A percentile compares a stretch with the other conserved stretches of the same genome.
Conservation (phyloP, 2,888 invertebrate species). For the Deladenus siricidicola region DNA sequence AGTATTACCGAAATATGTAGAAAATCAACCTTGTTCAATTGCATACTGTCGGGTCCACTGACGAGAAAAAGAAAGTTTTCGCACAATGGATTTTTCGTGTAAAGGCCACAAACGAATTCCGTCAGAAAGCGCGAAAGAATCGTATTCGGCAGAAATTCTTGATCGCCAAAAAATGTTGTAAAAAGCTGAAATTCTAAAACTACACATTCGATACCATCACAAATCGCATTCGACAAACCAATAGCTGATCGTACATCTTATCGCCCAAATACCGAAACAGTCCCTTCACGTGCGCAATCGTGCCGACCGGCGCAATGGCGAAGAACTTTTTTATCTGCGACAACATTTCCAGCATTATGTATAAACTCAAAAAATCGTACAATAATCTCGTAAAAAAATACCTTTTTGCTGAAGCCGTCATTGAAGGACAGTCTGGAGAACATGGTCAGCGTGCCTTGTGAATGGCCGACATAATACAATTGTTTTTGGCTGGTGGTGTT, state of each 20-base stretch:
- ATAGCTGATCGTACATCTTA: constrained; percentile 22
- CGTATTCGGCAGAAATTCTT: constrained; percentile 49
- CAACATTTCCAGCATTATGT: background rate
- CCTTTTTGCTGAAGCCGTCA: constrained; percentile 30
- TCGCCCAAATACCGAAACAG: constrained; percentile 31
- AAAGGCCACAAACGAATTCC: constrained; percentile 40
- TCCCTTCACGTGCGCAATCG: constrained; percentile 29
- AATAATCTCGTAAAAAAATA: constrained; percentile 4
- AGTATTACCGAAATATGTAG: too few relatives aligned
- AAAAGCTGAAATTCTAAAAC: constrained; percentile 29
- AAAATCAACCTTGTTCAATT: constrained; percentile 40
- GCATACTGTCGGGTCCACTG: constrained; percentile 47
- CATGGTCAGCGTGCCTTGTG: constrained; percentile 61
- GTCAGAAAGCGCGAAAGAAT: constrained; percentile 43
- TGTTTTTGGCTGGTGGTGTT: constrained; percentile 60
- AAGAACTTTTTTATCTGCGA: constrained; percentile 46
- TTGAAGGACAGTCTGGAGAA: constrained; percentile 39
- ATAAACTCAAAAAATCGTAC: background rate
- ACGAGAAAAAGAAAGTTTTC: constrained; percentile 45
- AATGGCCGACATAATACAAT: constrained; percentile 76
- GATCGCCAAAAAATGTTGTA: constrained; percentile 44
- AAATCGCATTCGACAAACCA: constrained; percentile 7
- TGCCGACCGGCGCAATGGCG: constrained; percentile 49
- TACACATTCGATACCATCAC: too few relatives aligned
- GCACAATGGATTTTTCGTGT: constrained; percentile 37